Evolutionary conservation across 2,113 vertebrate genomes (phyloP), one percentile per base, ranked within the genome.

Genomic region (Lepus europaeus): DNA sequence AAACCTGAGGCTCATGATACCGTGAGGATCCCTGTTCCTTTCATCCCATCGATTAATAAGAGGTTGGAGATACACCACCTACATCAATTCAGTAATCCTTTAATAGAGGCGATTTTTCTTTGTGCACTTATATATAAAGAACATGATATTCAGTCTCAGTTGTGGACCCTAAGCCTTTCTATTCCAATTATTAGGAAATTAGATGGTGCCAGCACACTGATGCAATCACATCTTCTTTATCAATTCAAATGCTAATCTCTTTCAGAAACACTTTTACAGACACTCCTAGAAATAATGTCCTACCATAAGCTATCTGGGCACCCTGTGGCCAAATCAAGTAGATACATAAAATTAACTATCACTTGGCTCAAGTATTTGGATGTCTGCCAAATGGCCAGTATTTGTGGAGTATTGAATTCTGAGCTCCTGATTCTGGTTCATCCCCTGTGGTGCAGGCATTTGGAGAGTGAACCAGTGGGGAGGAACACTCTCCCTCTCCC

Each of bases 51-150:
- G 27, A 8, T 16, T 4, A 51, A 12, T 17, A 20, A 39, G 59
- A 59, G 31, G 19, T 8, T 27, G 14, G 22, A 19, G 6, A 6
- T 59, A 12, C 1, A 13, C 9, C n/a, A 49, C 45, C 72, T 19
- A 25, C 59, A 31, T 49, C 3, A 1, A 14, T 19, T 27, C 17
- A 3, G 12, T 20, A 22, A 4, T 51, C 22, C 61, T 68, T 63
- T 77, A 25, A 2, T 0, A 51, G n/a, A 20, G 20, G 56, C 19
- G 0, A 5, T 33, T 45, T 19, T 11, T 8, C n/a, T 12, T 59
- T 2, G 39, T 51, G 17, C 16, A 0, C 2, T 2, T 22, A 9
- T 3, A 1, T 45, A 25, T 53, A 9, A 14, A 53, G 16, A 23
- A 27, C 16, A 2, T 19, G 23, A 4, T 12, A 4, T 1, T 12